Conservation (phyloP, 2,888 invertebrate genomes). For the Orchestes rusci region DNA sequence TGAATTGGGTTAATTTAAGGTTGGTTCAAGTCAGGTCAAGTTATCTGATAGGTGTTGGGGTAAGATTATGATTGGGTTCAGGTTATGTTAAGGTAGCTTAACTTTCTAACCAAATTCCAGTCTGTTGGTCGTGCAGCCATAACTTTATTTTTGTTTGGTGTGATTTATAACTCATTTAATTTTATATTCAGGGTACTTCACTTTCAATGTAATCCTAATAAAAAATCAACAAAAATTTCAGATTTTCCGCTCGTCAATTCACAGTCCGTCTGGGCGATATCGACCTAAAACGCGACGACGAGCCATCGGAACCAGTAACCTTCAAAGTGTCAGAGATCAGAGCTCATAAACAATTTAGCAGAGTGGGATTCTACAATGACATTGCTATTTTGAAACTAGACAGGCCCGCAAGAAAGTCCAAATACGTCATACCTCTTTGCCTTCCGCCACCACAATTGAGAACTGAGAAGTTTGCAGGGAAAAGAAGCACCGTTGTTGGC, state of each 20-base stretch:
- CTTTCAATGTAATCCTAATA: no score
- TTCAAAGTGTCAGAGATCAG: constrained; percentile 69
- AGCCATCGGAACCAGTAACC: constrained; percentile 77
- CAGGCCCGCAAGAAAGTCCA: constrained; percentile 68
- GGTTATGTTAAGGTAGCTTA: no score
- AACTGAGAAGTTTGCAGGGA: constrained; percentile 61
- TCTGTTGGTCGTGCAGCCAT: no score
- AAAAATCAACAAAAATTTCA: no score
- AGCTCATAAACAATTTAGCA: constrained; percentile 78
- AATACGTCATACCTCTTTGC: constrained; percentile 83
- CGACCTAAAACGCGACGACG: constrained; percentile 75
- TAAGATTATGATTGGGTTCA: no score
- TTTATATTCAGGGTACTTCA: no score
- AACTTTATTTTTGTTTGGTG: no score
- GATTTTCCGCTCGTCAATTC: constrained; percentile 83
- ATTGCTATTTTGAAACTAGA: constrained; percentile 77
- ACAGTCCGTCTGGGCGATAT: constrained; percentile 85
- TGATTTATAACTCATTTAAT: no score
- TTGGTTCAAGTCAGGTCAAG: no score
- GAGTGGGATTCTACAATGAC: constrained; percentile 92
- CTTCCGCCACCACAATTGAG: constrained; percentile 58
- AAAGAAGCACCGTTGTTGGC: constrained; percentile 80
- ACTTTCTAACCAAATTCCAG: no score
- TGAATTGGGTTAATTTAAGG: no score
- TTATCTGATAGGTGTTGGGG: no score